Conservation (phyloP, 2,113 vertebrate species). For the Aplodontia rufa region DNA sequence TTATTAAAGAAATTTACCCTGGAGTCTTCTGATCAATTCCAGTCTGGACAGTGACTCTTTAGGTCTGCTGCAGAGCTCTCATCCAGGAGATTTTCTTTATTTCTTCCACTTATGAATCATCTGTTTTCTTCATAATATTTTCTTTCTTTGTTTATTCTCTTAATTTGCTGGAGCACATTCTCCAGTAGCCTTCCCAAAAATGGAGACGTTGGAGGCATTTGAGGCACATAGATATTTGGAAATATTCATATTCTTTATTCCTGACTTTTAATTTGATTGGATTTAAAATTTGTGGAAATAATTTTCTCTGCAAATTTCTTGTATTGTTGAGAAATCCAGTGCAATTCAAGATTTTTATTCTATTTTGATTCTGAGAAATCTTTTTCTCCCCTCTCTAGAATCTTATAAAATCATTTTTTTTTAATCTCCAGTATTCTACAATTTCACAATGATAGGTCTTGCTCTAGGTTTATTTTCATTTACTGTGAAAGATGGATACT, state of each 20-base stretch:
- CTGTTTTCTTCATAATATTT: background rate
- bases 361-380: constrained; percentile 3
- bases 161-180: background rate
- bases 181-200: background rate
- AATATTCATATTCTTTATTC: background rate
- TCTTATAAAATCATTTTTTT: constrained; percentile 4
- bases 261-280: constrained; percentile 11
- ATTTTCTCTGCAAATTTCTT: background rate
- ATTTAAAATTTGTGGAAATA: constrained; percentile 10
- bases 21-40: background rate
- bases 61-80: background rate
- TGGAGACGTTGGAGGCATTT: background rate
- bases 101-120: background rate
- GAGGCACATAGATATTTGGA: background rate
- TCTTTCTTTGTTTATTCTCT: background rate
- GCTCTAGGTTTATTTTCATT: background rate
- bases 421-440: background rate
- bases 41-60: background rate
- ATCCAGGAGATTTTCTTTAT: background rate
- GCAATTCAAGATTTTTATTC: background rate
- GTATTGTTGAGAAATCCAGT: background rate
- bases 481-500: background rate
- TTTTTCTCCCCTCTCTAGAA: background rate
- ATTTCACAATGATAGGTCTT: background rate
- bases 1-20: background rate